Base-by-base conservation (phyloP, 2,888 invertebrate species). In the Aquatica leii region DNA sequence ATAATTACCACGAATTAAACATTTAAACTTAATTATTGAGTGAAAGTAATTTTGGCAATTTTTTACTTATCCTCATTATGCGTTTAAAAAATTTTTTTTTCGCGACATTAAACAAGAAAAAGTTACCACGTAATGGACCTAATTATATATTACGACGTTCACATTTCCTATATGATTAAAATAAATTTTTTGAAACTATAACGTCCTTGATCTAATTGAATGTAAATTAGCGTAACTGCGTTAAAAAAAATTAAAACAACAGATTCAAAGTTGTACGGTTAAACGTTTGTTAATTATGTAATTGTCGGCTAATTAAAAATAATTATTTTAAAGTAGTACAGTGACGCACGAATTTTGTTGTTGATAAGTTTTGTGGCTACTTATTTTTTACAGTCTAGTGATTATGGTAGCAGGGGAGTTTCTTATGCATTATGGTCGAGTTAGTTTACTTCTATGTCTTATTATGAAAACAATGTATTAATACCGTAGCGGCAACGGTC, bases 381-480 rank as follows among this genome's bases (percentile, higher is more conserved):
- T 69, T 71, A 65, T 73, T 72, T 73, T 72, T 72, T 73, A 63
- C 73, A 72, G 67, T 73, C 71, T 67, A 66, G 49, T 69, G 73
- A 62, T 48, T 65, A 63, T 65, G 59, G 62, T 55, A 49, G 63
- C 59, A 56, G 51, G 62, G 60, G 59, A 64, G 67, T 67, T 65
- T 69, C 68, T 62, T 64, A 62, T 53, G 64, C 60, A 68, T 62
- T 62, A 52, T 59, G 64, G 59, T 57, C 60, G 63, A 59, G 56
- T 71, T 70, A 73, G 71, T 73, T 60, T 66, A 64, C 59, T 37
- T 64, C 61, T 58, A 65, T 62, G 55, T 68, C 65, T 68, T 64
- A 64, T 62, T 68, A 58, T 58, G 67, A 67, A 62, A 68, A 70
- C 69, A 69, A 69, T 71, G 20, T 17, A 55, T 61, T 60, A 60